Evolutionary conservation across 2,888 invertebrate genomes (phyloP).

Genomic region (Acanthoscelides obtectus): DNA sequence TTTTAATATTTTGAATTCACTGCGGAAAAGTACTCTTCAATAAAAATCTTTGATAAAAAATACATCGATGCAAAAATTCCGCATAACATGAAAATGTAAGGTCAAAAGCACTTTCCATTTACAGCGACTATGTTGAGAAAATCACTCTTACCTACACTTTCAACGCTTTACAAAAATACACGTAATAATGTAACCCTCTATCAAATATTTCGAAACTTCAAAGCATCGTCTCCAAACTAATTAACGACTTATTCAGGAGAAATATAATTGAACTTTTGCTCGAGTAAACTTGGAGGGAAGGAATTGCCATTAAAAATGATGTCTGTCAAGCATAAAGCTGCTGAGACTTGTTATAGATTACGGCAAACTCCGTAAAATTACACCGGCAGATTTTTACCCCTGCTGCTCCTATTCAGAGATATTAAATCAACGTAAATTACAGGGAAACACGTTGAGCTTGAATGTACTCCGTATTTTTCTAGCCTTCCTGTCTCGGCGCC

Average conservation of each 20-base stretch:
- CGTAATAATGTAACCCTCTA: not conserved
- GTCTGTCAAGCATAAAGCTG: slow-evolving; percentile 27
- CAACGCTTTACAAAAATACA: not conserved
- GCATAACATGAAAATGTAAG: too few relatives aligned
- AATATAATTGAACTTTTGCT: slow-evolving; percentile 25
- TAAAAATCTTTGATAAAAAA: too few relatives aligned
- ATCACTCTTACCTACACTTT: too few relatives aligned
- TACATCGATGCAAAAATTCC: too few relatives aligned
- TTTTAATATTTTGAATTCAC: too few relatives aligned
- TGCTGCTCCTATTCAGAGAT: slow-evolving; percentile 24
- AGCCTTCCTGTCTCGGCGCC: too few relatives aligned
- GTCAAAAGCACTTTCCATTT: too few relatives aligned
- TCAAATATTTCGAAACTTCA: not conserved
- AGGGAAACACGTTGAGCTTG: slow-evolving; percentile 20
- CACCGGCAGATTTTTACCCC: slow-evolving; percentile 23
- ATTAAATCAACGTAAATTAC: slow-evolving; percentile 31
- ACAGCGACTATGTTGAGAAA: too few relatives aligned
- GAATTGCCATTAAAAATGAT: slow-evolving; percentile 19
- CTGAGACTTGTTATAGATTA: slow-evolving; percentile 32
- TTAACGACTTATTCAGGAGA: slow-evolving; percentile 22
- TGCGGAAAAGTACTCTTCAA: too few relatives aligned
- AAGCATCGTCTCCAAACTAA: slow-evolving; percentile 23
- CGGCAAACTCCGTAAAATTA: slow-evolving; percentile 30
- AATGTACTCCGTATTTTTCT: slow-evolving; percentile 20
- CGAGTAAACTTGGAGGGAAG: slow-evolving; percentile 18